Base-by-base conservation (phyloP, 64 coral and sea anemone species). In the Exaiptasia diaphana region DNA sequence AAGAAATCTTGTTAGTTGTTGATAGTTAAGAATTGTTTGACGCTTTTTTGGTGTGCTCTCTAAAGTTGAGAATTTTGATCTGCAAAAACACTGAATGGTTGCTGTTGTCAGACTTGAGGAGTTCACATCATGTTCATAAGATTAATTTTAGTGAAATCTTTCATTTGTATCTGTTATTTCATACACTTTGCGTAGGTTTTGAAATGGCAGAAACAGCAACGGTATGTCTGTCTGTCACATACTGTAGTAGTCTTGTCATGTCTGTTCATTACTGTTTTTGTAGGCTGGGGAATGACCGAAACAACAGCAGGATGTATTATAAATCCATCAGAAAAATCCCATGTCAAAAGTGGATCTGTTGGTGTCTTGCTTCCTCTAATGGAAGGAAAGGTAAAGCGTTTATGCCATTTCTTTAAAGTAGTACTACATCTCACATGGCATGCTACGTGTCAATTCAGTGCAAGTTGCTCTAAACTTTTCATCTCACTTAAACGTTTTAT, bases 221-320 rank as follows among this genome's bases (percentile, higher is more conserved):
- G 6, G 15, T 46, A 46, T 8, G 15, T 46, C 6, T 15, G 15
- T 46, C 6, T 46, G 43, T 8, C 15, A 46, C 15, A 6, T 46
- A 7, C 6, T 8, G 15, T 46, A 46, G 15, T 8, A 46, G 15
- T 46, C 15, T 15, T 46, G 43, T 46, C 15, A 46, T 15, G 5
- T 46, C 15, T 46, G 6, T 46, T 6, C 6, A 6, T 8, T 46
- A 15, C 15, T 46, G 5, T 46, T 46, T 9, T 6, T 6, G 28
- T 64, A 93, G 91, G 91, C 30, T 93, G 89, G 56, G 91, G 91
- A 12, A 33, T 93, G 35, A 93, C 91, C 15, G 91, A 93, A 41
- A 24, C 58, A 4, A 88, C 78, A 23, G 82, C 86, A 12, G 79
- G 53, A 25, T 88, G 71, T 41, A 87, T 76, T 41, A 18, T 78